Evolutionary conservation across 2,797 vertebrate species (phyloP), one percentile per base, ranked within the genome.

Genomic region (Buceros bicornis): DNA sequence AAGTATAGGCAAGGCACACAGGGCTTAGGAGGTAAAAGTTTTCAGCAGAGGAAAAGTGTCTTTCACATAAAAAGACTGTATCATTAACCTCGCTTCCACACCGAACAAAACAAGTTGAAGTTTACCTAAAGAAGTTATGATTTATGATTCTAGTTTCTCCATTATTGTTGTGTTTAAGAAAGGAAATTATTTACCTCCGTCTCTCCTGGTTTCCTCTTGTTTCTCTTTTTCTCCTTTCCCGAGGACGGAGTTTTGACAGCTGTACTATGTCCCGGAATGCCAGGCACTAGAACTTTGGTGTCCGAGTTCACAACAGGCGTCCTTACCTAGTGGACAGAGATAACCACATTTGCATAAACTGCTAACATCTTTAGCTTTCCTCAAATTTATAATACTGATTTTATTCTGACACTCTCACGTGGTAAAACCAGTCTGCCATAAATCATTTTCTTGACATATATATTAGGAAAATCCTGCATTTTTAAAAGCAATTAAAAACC

Each of bases 231-330:
- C 91, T 98, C 98, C 24, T 98, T 97, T 83, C 96, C 98, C 11
- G 77, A 90, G 18, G 97, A 62, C 45, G 94, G 79, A 67, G 97
- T 96, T 93, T 98, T 98, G 43, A 99, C 77, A 22, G 98, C 97
- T 22, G 99, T 98, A 76, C 98, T 98, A 90, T 99, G 99, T 42
- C 99, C 99, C 51, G 99, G 99, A 88, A 99, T 97, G 35, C 99
- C 99, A 33, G 99, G 99, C 42, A 98, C 98, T 93, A 99, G 88
- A 70, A 99, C 98, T 98, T 98, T 99, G 95, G 98, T 98, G 87
- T 99, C 98, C 3, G 97, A 91, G 61, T 98, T 99, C 78, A 99
- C 97, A 67, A 99, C 53, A 10, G 99, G 99, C 0, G 99, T 99
- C 97, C 99, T 99, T 73, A 99, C 98, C 99, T 99, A 95, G 48